Percentiles rank a stretch among this genome's conserved stretches.
phyloP scores from a whole-genome alignment of 2,113 vertebrate species.

The Myodes glareolus region DNA sequence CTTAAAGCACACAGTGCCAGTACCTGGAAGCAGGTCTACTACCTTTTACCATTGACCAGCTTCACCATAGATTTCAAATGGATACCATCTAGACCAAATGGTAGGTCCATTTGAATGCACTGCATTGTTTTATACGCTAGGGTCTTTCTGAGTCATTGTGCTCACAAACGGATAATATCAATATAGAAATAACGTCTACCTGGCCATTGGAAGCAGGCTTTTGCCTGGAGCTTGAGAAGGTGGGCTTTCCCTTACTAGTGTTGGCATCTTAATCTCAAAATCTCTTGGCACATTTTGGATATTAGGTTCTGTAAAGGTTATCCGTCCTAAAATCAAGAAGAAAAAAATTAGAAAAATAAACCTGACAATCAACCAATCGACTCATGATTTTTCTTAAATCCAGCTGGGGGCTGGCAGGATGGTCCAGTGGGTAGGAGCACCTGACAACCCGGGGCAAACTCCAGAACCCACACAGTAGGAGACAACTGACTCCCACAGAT shows the following conservation, averaged over 20 bases:
- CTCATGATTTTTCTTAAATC: conserved; percentile 43
- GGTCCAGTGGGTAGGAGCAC: not conserved
- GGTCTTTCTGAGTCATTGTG: not conserved
- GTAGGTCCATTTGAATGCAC: not conserved
- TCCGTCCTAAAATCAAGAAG: conserved; percentile 89
- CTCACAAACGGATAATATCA: not conserved
- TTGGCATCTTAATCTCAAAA: conserved; percentile 96
- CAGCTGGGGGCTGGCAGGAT: not conserved
- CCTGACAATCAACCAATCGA: not conserved
- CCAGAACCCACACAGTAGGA: not conserved
- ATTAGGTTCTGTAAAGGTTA: conserved; percentile 96
- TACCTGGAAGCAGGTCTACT: not conserved
- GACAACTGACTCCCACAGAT: not conserved
- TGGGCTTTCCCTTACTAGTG: conserved; percentile 91
- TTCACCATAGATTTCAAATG: conserved; percentile 41
- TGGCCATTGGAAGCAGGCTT: conserved; percentile 49
- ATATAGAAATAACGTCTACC: conserved; percentile 76
- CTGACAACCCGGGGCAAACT: not conserved
- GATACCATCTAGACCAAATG: not conserved
- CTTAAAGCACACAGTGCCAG: not conserved
- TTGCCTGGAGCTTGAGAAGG: conserved; percentile 84
- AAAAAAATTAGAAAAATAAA: conserved; percentile 34
- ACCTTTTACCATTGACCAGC: not conserved
- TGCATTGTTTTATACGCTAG: conserved; percentile 20
- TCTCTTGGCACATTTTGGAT: conserved; percentile 98